A percentile compares a stretch with the other conserved stretches of the same genome.
These are phyloP conservation scores for Caerostris darwini DNA, from an alignment of 1,140 invertebrate species.

Conservation along the genomic window DNA sequence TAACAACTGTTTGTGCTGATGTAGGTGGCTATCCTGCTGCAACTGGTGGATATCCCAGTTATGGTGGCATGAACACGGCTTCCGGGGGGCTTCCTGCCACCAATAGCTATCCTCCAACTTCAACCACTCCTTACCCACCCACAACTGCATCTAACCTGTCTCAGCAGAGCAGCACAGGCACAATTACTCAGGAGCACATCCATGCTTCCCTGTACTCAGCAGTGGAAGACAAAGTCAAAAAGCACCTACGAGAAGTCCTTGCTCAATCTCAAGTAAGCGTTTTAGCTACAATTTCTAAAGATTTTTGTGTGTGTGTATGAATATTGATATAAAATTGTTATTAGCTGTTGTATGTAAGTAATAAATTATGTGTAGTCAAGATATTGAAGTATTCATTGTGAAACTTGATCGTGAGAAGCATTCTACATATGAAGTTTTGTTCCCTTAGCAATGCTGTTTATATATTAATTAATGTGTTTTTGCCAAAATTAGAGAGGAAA, in stretches of 20 bases:
- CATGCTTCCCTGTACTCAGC: conserved; percentile 95
- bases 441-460: too few species aligned
- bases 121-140: conserved; percentile 70
- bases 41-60: conserved; percentile 43
- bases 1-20: background rate
- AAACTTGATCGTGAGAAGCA: too few species aligned
- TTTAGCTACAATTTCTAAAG: too few species aligned
- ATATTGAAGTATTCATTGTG: background rate
- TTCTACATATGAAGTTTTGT: too few species aligned
- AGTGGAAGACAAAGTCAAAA: conserved; percentile 95
- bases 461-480: too few species aligned
- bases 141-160: conserved; percentile 39
- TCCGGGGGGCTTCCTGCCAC: conserved; percentile 58
- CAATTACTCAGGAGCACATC: conserved; percentile 97
- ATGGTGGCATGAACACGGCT: conserved; percentile 56
- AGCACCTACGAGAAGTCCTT: conserved; percentile 93
- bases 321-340: too few species aligned
- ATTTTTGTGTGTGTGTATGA: too few species aligned
- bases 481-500: too few species aligned
- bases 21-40: conserved; percentile 66
- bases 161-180: conserved; percentile 83
- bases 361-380: background rate
- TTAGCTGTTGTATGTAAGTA: too few species aligned
- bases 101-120: conserved; percentile 78
- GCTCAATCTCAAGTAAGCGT: conserved; percentile 86